phyloP scores from a whole-genome alignment of 1,140 invertebrate species.

The Onthophagus taurus region DNA sequence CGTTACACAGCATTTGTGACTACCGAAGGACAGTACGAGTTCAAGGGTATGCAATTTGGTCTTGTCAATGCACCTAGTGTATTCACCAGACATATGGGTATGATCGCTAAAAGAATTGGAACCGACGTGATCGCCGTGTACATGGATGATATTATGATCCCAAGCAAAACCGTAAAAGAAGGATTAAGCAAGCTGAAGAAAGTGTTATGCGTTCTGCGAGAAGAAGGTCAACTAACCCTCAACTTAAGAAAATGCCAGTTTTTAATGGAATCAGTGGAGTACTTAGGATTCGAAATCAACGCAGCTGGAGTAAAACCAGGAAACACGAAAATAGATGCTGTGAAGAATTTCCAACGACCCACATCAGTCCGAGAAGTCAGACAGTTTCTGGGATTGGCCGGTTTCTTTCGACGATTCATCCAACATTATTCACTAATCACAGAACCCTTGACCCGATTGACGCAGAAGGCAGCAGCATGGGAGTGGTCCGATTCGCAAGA shows the following conservation, averaged over 20 bases:
- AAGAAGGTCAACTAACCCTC: conserved; percentile 23
- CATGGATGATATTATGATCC: conserved; percentile 29
- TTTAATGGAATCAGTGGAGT: conserved; percentile 15
- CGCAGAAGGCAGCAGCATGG: too few relatives aligned
- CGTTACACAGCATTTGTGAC: conserved; percentile 19
- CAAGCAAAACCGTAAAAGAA: conserved; percentile 25
- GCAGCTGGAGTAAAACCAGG: conserved; percentile 26
- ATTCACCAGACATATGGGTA: conserved; percentile 27
- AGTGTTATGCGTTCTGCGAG: conserved; percentile 24
- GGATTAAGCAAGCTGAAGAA: conserved; percentile 26
- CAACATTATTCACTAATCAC: too few relatives aligned
- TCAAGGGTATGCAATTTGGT: conserved; percentile 28
- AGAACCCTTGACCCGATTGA: too few relatives aligned
- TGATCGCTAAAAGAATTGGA: conserved; percentile 18
- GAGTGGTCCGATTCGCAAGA: too few relatives aligned
- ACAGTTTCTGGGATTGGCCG: too few relatives aligned
- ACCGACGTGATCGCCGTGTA: conserved; percentile 23
- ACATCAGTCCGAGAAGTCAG: too few relatives aligned
- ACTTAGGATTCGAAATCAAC: conserved; percentile 25
- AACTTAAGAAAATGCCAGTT: conserved; percentile 27
- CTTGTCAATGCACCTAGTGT: conserved; percentile 26
- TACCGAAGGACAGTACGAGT: conserved; percentile 30
- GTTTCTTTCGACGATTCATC: too few relatives aligned
- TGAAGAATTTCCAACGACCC: conserved; percentile 20
- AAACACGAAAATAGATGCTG: conserved; percentile 28